Base-by-base conservation (phyloP, 2,888 invertebrate species). In the Pelosia muscerda region DNA sequence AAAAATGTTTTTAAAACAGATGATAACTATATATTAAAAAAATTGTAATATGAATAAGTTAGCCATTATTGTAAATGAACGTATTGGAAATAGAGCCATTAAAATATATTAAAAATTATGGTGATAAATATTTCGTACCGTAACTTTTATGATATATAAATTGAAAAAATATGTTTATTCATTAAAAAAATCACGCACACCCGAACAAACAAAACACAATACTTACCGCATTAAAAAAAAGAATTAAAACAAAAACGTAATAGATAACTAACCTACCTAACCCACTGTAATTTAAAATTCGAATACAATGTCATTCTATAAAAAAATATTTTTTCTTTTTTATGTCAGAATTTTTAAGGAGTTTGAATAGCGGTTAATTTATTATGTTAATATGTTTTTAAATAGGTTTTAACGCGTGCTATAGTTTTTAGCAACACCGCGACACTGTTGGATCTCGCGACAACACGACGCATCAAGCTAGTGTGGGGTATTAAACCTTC, bases 401-500 rank as follows among this genome's bases (percentile, higher is more conserved):
- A 38, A 38, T 62, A 68, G 69, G 79, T 73, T 63, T 71, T 71
- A 69, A 84, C 84, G 83, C 92, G 92, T 92, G 92, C 87, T 88
- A 73, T 78, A 81, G 84, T 84, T 85, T 86, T 88, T 88, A 89
- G 84, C 84, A 83, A 63, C 84, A 68, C 66, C 89, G 84, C 91
- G 88, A 79, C 81, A 93, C 92, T 92, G 91, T 77, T 79, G 69
- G 71, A 78, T 80, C 84, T 83, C 78, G 75, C 85, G 83, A 83
- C 83, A 81, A 84, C 81, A 73, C 79, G 82, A 84, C 73, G 73
- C 65, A 58, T 55, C 65, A 77, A 74, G 67, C 72, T 69, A 74
- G 84, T 82, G 86, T 84, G 91, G 84, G 87, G 89, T 86, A 71
- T 69, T 69, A 72, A 89, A 89, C 90, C 86, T 89, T 89, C 86